A percentile compares a stretch with the other conserved stretches of the same genome.
Conservation (phyloP, 2,888 invertebrate genomes). For the Calliphora vomitoria region DNA sequence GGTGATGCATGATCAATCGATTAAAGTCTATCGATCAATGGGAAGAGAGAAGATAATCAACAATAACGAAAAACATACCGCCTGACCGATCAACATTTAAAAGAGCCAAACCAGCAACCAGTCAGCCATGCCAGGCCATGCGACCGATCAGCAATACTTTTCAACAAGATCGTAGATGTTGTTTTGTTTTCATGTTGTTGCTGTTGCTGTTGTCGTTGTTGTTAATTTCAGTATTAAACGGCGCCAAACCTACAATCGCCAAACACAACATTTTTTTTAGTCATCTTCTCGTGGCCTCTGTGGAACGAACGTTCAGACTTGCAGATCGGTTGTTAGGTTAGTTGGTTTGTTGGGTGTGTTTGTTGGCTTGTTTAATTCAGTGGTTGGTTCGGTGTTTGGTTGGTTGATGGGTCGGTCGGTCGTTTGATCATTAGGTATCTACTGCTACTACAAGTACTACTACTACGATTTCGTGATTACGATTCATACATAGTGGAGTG, state of each 20-base stretch:
- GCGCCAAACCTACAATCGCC: constrained; percentile 57
- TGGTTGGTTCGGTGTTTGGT: constrained; percentile 40
- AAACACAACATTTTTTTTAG: constrained; percentile 59
- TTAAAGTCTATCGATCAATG: constrained; percentile 66
- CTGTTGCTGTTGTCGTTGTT: constrained; percentile 9
- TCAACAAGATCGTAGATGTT: constrained; percentile 33
- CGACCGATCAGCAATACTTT: constrained; percentile 33
- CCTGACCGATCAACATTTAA: constrained; percentile 45
- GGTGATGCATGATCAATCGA: constrained; percentile 54
- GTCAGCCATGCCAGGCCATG: constrained; percentile 50
- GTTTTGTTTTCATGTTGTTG: not conserved
- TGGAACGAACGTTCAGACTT: constrained; percentile 39
- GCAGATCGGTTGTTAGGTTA: constrained; percentile 61
- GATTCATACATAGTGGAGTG: constrained; percentile 41
- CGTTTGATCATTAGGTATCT: constrained; percentile 53
- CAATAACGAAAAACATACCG: constrained; percentile 42
- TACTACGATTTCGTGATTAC: constrained; percentile 39
- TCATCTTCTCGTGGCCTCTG: constrained; percentile 34
- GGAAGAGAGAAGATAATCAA: constrained; percentile 26
- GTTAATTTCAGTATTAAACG: constrained; percentile 38
- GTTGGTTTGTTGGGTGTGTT: constrained; percentile 61
- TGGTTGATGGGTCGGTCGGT: constrained; percentile 47
- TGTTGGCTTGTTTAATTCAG: constrained; percentile 29
- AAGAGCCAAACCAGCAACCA: constrained; percentile 36
- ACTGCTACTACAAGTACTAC: constrained; percentile 21